These are phyloP conservation scores for Trissonchulus latispiculum DNA, from an alignment of 2,888 invertebrate species.

Conservation along the genomic window DNA sequence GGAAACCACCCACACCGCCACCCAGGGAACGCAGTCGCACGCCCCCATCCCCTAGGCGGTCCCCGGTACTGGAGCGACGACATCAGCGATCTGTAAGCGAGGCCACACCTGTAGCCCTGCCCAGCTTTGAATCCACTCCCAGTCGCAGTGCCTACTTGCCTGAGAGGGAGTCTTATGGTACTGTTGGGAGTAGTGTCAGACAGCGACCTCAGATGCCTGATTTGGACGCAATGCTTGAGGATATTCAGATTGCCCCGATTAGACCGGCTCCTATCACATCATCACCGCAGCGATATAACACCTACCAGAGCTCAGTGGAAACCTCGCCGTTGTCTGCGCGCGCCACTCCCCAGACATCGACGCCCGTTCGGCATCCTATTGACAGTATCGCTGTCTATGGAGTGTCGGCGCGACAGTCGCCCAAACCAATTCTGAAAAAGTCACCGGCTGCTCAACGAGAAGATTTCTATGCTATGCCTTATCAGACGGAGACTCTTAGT, in stretches of 20 bases:
- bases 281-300: no score
- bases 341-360: not conserved
- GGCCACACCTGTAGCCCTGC: not conserved
- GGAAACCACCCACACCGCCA: slow-evolving; percentile 42
- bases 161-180: not conserved
- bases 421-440: slow-evolving; percentile 29
- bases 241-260: not conserved
- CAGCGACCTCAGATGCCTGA: not conserved
- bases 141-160: no score
- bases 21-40: slow-evolving; percentile 28
- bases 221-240: not conserved
- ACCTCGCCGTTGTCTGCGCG: not conserved
- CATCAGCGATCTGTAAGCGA: not conserved
- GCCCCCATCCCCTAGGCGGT: slow-evolving; percentile 18
- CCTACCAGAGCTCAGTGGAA: not conserved
- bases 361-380: not conserved
- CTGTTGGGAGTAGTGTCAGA: not conserved
- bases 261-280: no score
- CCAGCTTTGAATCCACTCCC: not conserved
- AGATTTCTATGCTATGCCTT: no score
- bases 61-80: not conserved
- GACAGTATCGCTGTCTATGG: not conserved
- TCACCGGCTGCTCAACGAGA: slow-evolving; percentile 33
- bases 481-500: no score
- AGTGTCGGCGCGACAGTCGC: slow-evolving; percentile 22